Percentiles rank a stretch among this genome's conserved stretches.
phyloP scores from a whole-genome alignment of 2,797 vertebrate genomes.

The Xenentodon cancila region DNA sequence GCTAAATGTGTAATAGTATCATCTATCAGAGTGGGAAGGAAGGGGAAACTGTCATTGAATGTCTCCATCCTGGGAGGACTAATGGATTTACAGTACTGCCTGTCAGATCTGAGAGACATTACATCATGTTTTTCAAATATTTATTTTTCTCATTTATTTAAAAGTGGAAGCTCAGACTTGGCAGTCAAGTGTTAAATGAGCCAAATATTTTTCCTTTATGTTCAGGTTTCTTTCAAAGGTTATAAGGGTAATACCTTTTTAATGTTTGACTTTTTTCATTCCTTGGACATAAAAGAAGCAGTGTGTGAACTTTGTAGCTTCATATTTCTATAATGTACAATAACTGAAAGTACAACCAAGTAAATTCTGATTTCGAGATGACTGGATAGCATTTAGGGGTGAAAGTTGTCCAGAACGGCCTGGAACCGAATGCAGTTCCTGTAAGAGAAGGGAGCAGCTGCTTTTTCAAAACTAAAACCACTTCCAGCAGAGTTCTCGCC shows the following conservation, averaged over 20 bases:
- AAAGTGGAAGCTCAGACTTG: constrained; percentile 51
- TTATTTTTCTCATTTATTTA: constrained; percentile 69
- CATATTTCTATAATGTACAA: background rate
- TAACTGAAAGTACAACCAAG: background rate
- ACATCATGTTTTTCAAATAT: constrained; percentile 71
- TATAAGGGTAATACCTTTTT: background rate
- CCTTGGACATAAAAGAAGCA: too few species aligned
- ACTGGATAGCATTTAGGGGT: too few species aligned
- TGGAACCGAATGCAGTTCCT: too few species aligned
- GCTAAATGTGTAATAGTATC: constrained; percentile 61
- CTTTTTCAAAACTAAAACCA: too few species aligned
- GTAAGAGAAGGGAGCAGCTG: too few species aligned
- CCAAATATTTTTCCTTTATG: constrained; percentile 28
- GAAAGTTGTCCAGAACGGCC: too few species aligned
- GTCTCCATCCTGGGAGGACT: constrained; percentile 47
- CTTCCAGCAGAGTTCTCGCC: too few species aligned
- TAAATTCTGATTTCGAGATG: too few species aligned
- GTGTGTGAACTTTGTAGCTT: too few species aligned
- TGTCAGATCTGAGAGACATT: constrained; percentile 60
- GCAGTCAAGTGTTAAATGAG: constrained; percentile 68
- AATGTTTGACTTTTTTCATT: constrained; percentile 26
- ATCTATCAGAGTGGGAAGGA: constrained; percentile 55
- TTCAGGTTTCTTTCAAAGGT: constrained; percentile 44
- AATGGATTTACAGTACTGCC: constrained; percentile 68
- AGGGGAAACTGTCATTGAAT: constrained; percentile 46